Percentiles rank a stretch among this genome's conserved stretches.
Conservation (phyloP, 1,140 invertebrate genomes). For the Pentalonia nigronervosa region DNA sequence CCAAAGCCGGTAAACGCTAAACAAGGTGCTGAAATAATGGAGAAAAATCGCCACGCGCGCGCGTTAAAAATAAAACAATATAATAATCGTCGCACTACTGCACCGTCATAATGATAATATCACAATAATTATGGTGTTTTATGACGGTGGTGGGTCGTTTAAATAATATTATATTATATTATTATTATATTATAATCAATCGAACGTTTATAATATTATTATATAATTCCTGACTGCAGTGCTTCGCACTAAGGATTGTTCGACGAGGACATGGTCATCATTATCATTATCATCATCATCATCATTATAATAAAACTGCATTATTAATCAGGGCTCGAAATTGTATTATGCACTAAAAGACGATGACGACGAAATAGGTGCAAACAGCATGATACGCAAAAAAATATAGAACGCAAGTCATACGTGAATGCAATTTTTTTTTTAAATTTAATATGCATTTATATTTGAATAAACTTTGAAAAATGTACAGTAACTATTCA, state of each 20-base stretch:
- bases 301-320: neutral
- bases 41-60: neutral
- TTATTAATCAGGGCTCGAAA: neutral
- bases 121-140: neutral
- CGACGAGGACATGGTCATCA: neutral
- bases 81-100: neutral
- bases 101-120: too few relatives aligned
- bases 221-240: neutral
- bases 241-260: neutral
- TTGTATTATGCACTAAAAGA: neutral
- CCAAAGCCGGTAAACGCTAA: neutral
- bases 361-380: neutral
- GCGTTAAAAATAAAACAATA: conserved; percentile 23
- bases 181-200: neutral
- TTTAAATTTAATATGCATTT: too few relatives aligned
- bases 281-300: too few relatives aligned
- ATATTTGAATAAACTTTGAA: too few relatives aligned
- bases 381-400: too few relatives aligned
- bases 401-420: neutral
- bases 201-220: neutral
- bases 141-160: neutral
- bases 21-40: conserved; percentile 30
- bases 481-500: too few relatives aligned
- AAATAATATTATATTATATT: too few relatives aligned
- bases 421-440: neutral